phyloP scores from a whole-genome alignment of 2,888 invertebrate species.

The Pecten maximus region DNA sequence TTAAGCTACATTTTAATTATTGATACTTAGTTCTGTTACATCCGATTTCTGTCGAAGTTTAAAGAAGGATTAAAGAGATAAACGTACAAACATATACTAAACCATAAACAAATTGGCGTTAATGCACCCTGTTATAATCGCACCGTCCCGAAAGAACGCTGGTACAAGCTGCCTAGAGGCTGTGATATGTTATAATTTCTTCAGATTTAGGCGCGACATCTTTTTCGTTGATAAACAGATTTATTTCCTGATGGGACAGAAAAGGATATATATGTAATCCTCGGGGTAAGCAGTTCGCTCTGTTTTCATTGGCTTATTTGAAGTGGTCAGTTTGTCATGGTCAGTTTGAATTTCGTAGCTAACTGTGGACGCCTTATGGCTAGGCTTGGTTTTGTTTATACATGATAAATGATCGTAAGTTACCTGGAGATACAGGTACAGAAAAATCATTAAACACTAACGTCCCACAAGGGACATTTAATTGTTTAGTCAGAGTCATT shows the following conservation, averaged over 20 bases:
- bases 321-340: conserved; percentile 26
- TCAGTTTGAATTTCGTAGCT: not conserved
- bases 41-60: not conserved
- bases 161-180: not conserved
- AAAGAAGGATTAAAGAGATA: conserved; percentile 6
- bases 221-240: conserved; percentile 15
- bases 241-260: not conserved
- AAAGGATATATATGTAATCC: conserved; percentile 21
- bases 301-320: not conserved
- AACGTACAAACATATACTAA: not conserved
- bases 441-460: too few species aligned
- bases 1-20: not conserved
- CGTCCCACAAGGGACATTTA: too few species aligned
- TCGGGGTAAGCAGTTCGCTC: not conserved
- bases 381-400: too few species aligned
- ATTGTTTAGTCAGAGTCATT: too few species aligned
- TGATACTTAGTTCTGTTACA: conserved; percentile 2
- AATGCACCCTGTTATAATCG: not conserved
- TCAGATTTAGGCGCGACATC: conserved; percentile 7
- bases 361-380: not conserved
- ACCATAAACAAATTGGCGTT: not conserved
- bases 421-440: too few species aligned
- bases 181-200: not conserved
- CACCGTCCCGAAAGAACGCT: not conserved
- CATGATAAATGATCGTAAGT: too few species aligned